Conservation (phyloP, 2,888 invertebrate species). For the Tenthredo amoena region DNA sequence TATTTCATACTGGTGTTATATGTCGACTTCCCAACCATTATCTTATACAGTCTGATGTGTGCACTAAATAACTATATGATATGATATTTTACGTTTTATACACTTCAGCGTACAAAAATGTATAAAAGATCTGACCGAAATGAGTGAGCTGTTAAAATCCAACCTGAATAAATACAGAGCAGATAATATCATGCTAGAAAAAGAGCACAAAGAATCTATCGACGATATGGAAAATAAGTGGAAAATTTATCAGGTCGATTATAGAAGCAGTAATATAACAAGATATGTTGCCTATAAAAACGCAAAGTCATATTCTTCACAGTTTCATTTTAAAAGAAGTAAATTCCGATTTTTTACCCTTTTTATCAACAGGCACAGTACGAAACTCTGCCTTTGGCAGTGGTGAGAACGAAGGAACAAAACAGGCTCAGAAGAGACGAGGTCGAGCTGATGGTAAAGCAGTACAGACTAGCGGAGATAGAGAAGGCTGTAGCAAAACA, state of each 20-base stretch:
- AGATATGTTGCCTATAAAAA: no score
- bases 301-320: no score
- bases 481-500: not conserved
- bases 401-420: not conserved
- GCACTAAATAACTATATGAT: not conserved
- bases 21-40: no score
- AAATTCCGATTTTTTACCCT: not conserved
- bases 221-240: not conserved
- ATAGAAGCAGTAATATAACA: no score
- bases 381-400: not conserved
- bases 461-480: not conserved
- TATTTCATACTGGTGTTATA: no score
- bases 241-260: conserved; percentile 34
- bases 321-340: not conserved
- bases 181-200: not conserved
- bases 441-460: not conserved
- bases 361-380: not conserved
- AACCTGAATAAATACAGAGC: not conserved
- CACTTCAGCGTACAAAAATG: not conserved
- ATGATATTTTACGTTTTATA: not conserved
- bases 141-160: not conserved
- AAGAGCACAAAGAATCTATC: not conserved
- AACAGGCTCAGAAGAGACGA: not conserved
- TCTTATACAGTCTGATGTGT: no score
- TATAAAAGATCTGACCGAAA: not conserved